These are phyloP conservation scores for Byasa hedistus DNA, from an alignment of 2,888 invertebrate genomes.

Conservation along the genomic window DNA sequence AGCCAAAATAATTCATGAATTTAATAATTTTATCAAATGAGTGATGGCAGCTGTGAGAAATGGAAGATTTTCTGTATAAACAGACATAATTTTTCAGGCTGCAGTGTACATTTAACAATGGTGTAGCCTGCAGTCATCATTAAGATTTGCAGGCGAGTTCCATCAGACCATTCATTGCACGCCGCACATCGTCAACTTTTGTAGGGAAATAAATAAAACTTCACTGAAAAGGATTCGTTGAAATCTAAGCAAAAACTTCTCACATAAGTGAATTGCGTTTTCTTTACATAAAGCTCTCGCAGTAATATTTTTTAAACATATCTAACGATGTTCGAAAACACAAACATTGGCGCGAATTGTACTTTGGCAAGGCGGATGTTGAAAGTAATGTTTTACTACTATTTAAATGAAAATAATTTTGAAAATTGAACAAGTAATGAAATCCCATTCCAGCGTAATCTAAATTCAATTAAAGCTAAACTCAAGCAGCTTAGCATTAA, in stretches of 20 bases:
- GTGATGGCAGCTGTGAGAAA: not conserved
- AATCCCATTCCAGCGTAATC: too few species aligned
- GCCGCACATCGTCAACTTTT: conserved; percentile 2
- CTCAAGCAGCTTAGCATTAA: too few species aligned
- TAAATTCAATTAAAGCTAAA: too few species aligned
- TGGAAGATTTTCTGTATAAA: not conserved
- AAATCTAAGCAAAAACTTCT: not conserved
- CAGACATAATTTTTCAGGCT: conserved; percentile 1
- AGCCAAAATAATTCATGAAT: not conserved
- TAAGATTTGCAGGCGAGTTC: conserved; percentile 14
- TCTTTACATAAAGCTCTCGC: not conserved
- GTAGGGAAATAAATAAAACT: conserved; percentile 3
- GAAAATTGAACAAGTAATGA: too few species aligned
- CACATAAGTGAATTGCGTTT: not conserved
- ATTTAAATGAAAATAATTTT: too few species aligned
- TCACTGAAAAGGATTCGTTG: conserved; percentile 1
- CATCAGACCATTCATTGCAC: conserved; percentile 11
- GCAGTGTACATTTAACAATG: conserved; percentile 10
- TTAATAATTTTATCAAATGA: not conserved
- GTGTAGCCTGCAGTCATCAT: conserved; percentile 17
- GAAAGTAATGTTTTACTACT: too few species aligned
- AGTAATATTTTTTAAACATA: not conserved
- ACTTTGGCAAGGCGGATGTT: not conserved
- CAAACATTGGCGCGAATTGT: not conserved
- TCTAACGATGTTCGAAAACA: not conserved